These are phyloP conservation scores for Podocnemis expansa DNA, from an alignment of 2,113 vertebrate genomes.

Conservation along the genomic window DNA sequence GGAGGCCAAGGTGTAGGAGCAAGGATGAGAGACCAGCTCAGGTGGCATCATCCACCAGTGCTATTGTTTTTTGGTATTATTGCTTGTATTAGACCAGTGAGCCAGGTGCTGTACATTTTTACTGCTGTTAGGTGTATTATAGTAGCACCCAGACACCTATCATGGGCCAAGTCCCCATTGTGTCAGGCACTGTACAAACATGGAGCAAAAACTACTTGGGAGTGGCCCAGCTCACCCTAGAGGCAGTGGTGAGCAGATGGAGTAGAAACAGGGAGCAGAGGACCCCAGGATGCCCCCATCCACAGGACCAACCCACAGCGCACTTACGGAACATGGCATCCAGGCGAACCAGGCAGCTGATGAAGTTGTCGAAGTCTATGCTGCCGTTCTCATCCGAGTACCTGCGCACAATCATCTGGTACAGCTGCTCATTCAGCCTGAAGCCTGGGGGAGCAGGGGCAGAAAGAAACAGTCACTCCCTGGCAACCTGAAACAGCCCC, in stretches of 20 bases:
- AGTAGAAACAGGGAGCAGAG: background rate
- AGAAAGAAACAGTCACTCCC: background rate
- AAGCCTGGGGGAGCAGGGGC: conserved; percentile 77
- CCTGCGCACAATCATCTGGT: conserved; percentile 85
- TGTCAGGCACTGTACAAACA: background rate
- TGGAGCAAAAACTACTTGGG: background rate
- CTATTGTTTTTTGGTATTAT: background rate
- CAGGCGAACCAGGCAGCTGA: conserved; percentile 91
- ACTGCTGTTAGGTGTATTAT: no score
- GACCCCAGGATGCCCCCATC: no score
- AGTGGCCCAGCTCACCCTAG: background rate
- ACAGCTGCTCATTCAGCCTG: conserved; percentile 83
- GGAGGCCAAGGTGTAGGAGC: background rate
- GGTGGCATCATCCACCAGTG: background rate
- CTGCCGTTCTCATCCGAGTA: conserved; percentile 87
- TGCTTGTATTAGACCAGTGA: background rate
- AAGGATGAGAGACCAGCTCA: background rate
- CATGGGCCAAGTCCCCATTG: background rate
- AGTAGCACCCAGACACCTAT: no score
- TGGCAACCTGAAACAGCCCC: background rate
- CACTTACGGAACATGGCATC: conserved; percentile 91
- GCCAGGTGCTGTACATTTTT: no score
- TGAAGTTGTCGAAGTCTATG: conserved; percentile 95
- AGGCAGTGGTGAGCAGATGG: background rate
- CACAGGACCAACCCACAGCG: background rate